Evolutionary conservation across 1,140 invertebrate genomes (phyloP), one percentile per base, ranked within the genome.

Genomic region (Cataglyphis hispanica): DNA sequence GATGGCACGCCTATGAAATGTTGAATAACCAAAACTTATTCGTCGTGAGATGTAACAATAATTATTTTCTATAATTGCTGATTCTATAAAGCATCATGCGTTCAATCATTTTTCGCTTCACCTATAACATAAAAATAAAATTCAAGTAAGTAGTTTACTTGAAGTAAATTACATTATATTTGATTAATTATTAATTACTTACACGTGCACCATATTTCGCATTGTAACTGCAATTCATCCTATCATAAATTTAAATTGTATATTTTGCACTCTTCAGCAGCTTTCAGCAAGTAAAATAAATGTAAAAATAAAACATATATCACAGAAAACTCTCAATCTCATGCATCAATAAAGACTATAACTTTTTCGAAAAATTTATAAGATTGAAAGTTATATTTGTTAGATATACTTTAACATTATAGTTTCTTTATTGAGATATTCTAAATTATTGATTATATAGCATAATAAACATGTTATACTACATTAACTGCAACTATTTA

Each of bases 1-100:
- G 96, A 96, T 89, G 96, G 96, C 4, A 95, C 95, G 11, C 95
- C 95, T 25, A 95, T 96, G 88, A 93, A 92, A 84, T 96, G 95
- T 91, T 95, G 87, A 88, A 85, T 53, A 6, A 13, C 16, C 11
- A 11, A 50, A 27, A 86, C 40, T 53, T 58, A 72, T 19, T 56
- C 31, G 25, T 50, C 46, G 31, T n/a, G 2, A 13, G n/a, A 81
- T 25, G 8, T 6, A 40, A 16, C 13, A 7, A 34, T 31, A 72
- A 83, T 61, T 83, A 46, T 31, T 53, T 34, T 19, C 3, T 7
- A 22, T 53, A 50, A 72, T 72, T 19, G 69, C 8, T 67, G n/a
- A n/a, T n/a, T 78, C n/a, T 34, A 31, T n/a, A 72, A 60, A 60
- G 25, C 53, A 83, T 83, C 19, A n/a, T 34, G 34, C 34, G 7